A percentile compares a stretch with the other conserved stretches of the same genome.
Evolutionary conservation across 2,113 vertebrate genomes (phyloP).

Genomic region (Castor canadensis): DNA sequence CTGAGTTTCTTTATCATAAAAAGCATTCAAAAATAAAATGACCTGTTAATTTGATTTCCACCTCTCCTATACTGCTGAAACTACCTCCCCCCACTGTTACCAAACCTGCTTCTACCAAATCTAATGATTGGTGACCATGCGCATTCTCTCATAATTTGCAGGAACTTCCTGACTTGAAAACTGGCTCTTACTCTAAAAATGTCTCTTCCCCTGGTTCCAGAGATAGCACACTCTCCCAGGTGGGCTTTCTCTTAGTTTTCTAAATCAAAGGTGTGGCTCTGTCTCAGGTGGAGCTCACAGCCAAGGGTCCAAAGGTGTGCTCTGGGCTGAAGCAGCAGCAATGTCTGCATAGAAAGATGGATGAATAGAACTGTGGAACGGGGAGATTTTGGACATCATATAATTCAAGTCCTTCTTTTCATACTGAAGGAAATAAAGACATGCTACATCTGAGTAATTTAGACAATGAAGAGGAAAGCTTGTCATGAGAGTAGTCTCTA

Average conservation of each 20-base stretch:
- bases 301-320: neutral
- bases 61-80: neutral
- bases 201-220: neutral
- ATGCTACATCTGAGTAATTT: neutral
- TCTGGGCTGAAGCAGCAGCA: neutral
- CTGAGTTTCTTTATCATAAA: slow-evolving; percentile 28
- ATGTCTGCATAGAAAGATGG: neutral
- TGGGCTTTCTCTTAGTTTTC: neutral
- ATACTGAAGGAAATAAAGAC: neutral
- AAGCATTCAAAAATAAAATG: neutral
- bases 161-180: neutral
- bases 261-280: neutral
- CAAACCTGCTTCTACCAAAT: neutral
- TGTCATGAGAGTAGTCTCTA: neutral
- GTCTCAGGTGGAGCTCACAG: neutral
- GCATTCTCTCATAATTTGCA: neutral
- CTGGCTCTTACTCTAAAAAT: neutral
- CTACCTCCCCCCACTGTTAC: neutral
- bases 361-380: neutral
- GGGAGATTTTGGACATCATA: neutral
- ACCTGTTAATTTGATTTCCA: neutral
- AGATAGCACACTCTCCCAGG: neutral
- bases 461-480: neutral
- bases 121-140: neutral
- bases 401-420: neutral